Base-by-base conservation (phyloP, 2,888 invertebrate genomes). In the Drosophila meridiana region DNA sequence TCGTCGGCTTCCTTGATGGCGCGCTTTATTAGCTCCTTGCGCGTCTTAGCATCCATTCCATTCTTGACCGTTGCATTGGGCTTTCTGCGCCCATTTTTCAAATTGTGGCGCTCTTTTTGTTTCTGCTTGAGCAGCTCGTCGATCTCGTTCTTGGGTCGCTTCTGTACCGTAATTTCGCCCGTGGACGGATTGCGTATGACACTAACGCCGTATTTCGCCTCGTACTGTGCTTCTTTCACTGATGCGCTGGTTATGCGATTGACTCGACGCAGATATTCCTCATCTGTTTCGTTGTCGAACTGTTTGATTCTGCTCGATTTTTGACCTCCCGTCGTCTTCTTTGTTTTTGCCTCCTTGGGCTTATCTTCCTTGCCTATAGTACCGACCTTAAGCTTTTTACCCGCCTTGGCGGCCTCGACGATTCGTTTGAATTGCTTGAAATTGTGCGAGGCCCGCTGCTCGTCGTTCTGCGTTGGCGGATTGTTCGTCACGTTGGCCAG, bases 391-490 rank as follows among this genome's bases (percentile, higher is more conserved):
- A 92, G 32, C 65, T 89, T 90, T 55, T 92, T 92, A 3, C 91
- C 91, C 3, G 92, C 87, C 59, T 92, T 92, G 0, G 94, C 93
- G 3, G 91, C 92, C 83, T 95, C 94, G 72, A 94, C 94, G 0
- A 96, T 85, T 75, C 94, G 94, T 20, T 96, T 95, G 56, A 97
- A 93, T 56, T 95, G 94, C 38, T 94, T 93, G n/a, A 97, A 93
- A 75, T 95, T 96, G 75, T 95, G 95, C 0, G 97, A 96, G 36
- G 97, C 92, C n/a, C 95, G 95, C 91, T 97, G 97, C 4, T 95
- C 95, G 76, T 96, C 95, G 2, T 94, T 94, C 82, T 96, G 94
- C 47, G 94, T 94, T 0, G 97, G 97, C 0, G 97, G 96, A 62
- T 95, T 95, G 92, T 97, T 96, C 67, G 96, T 96, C 92, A 96